Conservation (phyloP, 2,888 invertebrate species). For the Isoperla grammatica region DNA sequence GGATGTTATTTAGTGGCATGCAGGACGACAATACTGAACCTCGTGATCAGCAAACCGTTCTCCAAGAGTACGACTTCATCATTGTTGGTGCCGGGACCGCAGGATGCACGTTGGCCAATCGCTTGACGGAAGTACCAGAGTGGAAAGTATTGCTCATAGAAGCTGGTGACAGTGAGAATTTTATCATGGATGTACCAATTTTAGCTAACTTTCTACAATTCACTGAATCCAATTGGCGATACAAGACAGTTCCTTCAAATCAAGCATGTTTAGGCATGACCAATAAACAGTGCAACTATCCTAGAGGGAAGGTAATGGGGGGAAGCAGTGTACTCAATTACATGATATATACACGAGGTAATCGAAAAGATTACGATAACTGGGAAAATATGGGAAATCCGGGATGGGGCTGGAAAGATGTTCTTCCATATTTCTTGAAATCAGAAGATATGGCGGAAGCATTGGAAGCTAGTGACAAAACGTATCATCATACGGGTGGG, state of each 20-base stretch:
- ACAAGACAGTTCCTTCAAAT: constrained; percentile 71
- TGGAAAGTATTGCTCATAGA: constrained; percentile 66
- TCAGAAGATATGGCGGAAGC: constrained; percentile 43
- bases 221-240: constrained; percentile 70
- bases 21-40: not conserved
- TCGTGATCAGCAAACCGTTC: not conserved
- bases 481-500: constrained; percentile 35
- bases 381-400: constrained; percentile 67
- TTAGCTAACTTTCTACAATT: constrained; percentile 66
- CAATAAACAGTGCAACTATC: constrained; percentile 69
- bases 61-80: constrained; percentile 33
- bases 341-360: constrained; percentile 71
- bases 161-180: constrained; percentile 63
- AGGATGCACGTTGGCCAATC: constrained; percentile 42
- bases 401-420: constrained; percentile 68
- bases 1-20: not conserved
- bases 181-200: constrained; percentile 67
- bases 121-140: constrained; percentile 48
- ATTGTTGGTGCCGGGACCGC: constrained; percentile 46
- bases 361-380: constrained; percentile 62
- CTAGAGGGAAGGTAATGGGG: constrained; percentile 60
- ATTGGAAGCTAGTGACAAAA: not conserved
- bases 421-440: constrained; percentile 71
- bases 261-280: constrained; percentile 68
- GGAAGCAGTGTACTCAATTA: constrained; percentile 48